Percentiles rank a stretch among this genome's conserved stretches.
Conservation (phyloP, 2,797 vertebrate species). For the Antennarius maculatus region DNA sequence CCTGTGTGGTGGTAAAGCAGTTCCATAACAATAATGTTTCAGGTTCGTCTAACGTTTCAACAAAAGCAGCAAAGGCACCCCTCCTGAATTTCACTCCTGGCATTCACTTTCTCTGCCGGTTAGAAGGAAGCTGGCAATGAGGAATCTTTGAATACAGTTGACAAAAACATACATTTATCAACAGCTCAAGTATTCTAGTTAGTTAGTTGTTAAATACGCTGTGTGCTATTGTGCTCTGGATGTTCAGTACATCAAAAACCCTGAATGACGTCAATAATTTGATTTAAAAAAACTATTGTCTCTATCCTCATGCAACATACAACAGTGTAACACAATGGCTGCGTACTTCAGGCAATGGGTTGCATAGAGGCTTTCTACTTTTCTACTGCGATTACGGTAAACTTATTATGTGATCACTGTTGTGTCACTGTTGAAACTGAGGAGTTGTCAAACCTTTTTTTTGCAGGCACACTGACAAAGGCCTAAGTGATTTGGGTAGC, state of each 20-base stretch:
- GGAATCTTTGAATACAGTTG: not conserved
- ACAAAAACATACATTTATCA: not conserved
- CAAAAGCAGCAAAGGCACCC: constrained; percentile 23
- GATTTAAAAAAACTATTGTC: not conserved
- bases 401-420: not conserved
- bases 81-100: constrained; percentile 15
- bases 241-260: not conserved
- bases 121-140: not conserved
- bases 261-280: not conserved
- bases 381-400: not conserved
- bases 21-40: constrained; percentile 18
- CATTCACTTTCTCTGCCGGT: constrained; percentile 17
- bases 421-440: not conserved
- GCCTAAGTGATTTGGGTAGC: not conserved
- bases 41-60: constrained; percentile 21
- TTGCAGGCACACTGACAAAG: not conserved
- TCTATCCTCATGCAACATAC: not conserved
- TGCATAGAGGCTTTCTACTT: not conserved
- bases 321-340: not conserved
- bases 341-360: not conserved
- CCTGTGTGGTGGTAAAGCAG: constrained; percentile 4
- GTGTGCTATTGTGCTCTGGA: not conserved
- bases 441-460: not conserved
- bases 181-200: not conserved
- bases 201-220: not conserved